Evolutionary conservation across 2,797 vertebrate species (phyloP), one percentile per base, ranked within the genome.

Genomic region (Oophaga sylvatica): DNA sequence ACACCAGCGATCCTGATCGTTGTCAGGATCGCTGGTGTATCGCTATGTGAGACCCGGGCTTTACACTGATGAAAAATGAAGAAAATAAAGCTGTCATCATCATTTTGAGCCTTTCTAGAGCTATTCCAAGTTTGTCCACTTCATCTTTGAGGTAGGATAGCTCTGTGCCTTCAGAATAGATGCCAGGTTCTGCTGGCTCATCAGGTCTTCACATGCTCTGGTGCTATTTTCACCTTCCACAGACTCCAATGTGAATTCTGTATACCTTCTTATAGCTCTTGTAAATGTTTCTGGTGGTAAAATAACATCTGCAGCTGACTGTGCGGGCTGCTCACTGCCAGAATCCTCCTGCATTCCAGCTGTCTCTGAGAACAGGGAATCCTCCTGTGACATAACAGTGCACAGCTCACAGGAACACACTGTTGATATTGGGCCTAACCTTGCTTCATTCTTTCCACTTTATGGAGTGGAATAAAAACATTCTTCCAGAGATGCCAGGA

Each of bases 331-430:
- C 20, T 15, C n/a, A 13, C 29, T 87, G 68, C 80, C 68, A 65
- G 60, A 65, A 62, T 57, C 67, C 67, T 75, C 22, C 59, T 83
- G 81, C 60, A 79, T 73, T 70, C 81, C 80, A 83, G 75, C 73
- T 88, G 87, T 76, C 81, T 87, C 10, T 31, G 22, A 45, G 63
- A 78, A 45, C 87, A 79, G 81, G 87, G 81, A 87, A 81, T 82
- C 86, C 86, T 87, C 80, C 86, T 83, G 80, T 83, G 80, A 83
- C 86, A 87, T 77, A 83, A 56, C 80, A 22, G 80, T 15, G 3
- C 35, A 45, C 29, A 57, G 29, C 60, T 87, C 31, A 48, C 57
- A 81, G 86, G 31, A 76, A 75, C 68, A 81, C 78, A 62, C 70
- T 83, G 73, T 63, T 83, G 26, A 73, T 83, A 17, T 41, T 87